These are phyloP conservation scores for Fregata magnificens DNA, from an alignment of 2,113 vertebrate species.

Conservation along the genomic window DNA sequence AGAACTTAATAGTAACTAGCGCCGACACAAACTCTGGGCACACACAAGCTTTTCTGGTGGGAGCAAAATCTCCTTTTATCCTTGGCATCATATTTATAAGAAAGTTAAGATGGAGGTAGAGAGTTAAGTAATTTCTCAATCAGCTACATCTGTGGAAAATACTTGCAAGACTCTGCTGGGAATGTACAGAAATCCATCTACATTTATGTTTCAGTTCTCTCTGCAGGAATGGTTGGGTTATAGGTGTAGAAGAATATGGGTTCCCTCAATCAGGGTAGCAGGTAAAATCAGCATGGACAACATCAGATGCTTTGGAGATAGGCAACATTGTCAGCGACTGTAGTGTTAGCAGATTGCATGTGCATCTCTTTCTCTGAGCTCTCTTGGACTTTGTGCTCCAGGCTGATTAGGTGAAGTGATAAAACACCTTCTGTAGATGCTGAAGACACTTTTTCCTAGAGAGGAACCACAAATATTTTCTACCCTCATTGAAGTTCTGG, in stretches of 20 bases:
- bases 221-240: background rate
- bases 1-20: background rate
- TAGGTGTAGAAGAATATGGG: background rate
- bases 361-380: background rate
- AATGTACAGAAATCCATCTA: background rate
- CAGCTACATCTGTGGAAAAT: background rate
- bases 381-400: background rate
- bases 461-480: background rate
- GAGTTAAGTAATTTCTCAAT: background rate
- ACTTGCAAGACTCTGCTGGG: background rate
- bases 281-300: background rate
- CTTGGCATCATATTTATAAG: background rate
- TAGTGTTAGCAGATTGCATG: background rate
- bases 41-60: background rate
- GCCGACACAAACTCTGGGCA: background rate
- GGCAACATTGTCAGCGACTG: accelerated
- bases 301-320: background rate
- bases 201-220: background rate
- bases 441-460: background rate
- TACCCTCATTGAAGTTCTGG: background rate
- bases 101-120: background rate
- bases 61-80: background rate
- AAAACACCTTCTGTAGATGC: background rate
- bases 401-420: background rate
- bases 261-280: background rate